Evolutionary conservation across 2,888 invertebrate genomes (phyloP).

Genomic region (Macaria liturata): DNA sequence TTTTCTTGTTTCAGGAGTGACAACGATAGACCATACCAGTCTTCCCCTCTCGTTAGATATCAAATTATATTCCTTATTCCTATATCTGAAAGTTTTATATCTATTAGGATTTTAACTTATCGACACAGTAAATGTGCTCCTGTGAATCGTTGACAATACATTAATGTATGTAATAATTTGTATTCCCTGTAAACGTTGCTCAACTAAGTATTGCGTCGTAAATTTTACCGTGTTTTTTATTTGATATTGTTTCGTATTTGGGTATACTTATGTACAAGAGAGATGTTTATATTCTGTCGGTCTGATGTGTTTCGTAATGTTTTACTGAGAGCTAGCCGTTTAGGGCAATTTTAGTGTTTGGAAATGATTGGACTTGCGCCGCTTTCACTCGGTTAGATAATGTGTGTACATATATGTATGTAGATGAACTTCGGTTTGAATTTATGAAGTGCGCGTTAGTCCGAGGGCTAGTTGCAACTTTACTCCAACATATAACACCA

Average conservation of each 20-base stretch:
- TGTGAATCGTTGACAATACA: slow-evolving; percentile 81
- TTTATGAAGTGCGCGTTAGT: slow-evolving; percentile 15
- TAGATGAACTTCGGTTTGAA: slow-evolving; percentile 12
- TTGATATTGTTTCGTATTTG: slow-evolving; percentile 42
- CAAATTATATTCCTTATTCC: slow-evolving; percentile 77
- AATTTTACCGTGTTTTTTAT: slow-evolving; percentile 37
- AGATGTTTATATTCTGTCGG: slow-evolving; percentile 18
- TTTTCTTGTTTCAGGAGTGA: slow-evolving; percentile 61
- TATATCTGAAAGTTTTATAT: slow-evolving; percentile 76
- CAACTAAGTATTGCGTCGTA: slow-evolving; percentile 66
- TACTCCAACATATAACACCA: slow-evolving; percentile 13
- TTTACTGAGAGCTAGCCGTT: slow-evolving; percentile 25
- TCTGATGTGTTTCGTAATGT: slow-evolving; percentile 20
- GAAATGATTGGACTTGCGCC: slow-evolving; percentile 22
- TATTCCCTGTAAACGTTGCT: slow-evolving; percentile 74
- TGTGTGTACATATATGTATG: slow-evolving; percentile 9
- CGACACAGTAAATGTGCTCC: slow-evolving; percentile 56
- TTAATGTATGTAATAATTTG: slow-evolving; percentile 63
- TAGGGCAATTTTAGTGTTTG: slow-evolving; percentile 28
- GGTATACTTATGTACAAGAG: slow-evolving; percentile 31
- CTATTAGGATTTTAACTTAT: slow-evolving; percentile 67
- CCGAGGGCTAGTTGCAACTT: slow-evolving; percentile 5
- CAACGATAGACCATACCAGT: slow-evolving; percentile 79
- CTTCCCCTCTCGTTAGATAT: slow-evolving; percentile 78
- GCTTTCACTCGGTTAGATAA: slow-evolving; percentile 18